phyloP scores from a whole-genome alignment of 2,888 invertebrate genomes.

The Phrixothrix hirtus region DNA sequence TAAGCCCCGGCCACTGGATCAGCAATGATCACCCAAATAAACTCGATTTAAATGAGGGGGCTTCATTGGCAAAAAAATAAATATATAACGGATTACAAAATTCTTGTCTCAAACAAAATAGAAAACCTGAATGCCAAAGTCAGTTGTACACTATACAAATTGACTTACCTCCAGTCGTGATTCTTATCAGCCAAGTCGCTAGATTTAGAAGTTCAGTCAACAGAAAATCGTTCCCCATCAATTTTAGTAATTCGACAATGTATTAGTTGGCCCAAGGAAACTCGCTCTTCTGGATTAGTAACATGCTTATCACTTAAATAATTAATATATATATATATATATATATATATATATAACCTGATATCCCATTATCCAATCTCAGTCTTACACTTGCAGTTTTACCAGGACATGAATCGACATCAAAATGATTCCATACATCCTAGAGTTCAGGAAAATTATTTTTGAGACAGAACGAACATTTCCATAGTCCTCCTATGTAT shows the following conservation, averaged over 20 bases:
- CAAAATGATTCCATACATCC: slow-evolving; percentile 99
- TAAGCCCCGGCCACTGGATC: no score
- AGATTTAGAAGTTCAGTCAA: slow-evolving; percentile 91
- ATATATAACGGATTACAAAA: no score
- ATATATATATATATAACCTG: slow-evolving; percentile 62
- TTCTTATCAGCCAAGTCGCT: slow-evolving; percentile 91
- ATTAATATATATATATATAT: slow-evolving; percentile 78
- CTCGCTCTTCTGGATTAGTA: slow-evolving; percentile 89
- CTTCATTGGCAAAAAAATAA: no score
- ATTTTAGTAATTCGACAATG: slow-evolving; percentile 93
- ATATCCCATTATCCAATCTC: slow-evolving; percentile 83
- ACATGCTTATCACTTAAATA: slow-evolving; percentile 93
- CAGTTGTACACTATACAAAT: no score
- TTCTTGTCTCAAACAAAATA: no score
- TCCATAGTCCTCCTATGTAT: slow-evolving; percentile 94
- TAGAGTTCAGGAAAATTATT: slow-evolving; percentile 95
- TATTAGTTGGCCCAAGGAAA: slow-evolving; percentile 80
- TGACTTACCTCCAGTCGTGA: slow-evolving; percentile 78
- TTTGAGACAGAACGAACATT: slow-evolving; percentile 95
- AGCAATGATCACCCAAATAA: no score
- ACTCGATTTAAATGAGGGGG: no score
- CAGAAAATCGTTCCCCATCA: slow-evolving; percentile 89
- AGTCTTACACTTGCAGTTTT: slow-evolving; percentile 91
- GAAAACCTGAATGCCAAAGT: no score
- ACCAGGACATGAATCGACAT: slow-evolving; percentile 93